Base-by-base conservation (phyloP, 2,888 invertebrate species). In the Cantharis flavilabris region DNA sequence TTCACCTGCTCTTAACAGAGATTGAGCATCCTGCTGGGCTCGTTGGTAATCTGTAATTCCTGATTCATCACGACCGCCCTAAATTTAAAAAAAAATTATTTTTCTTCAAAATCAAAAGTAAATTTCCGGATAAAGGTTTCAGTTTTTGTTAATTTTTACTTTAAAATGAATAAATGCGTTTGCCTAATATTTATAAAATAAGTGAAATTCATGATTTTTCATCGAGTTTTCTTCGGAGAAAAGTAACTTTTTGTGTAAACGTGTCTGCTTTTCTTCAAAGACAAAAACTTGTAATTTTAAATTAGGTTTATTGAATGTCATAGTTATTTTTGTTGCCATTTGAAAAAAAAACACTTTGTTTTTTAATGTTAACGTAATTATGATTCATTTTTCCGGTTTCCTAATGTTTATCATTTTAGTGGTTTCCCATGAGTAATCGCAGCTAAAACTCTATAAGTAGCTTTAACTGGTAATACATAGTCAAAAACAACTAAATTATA, bases 1-100 rank as follows among this genome's bases (percentile, higher is more conserved):
- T 86, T 92, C 92, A 11, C 92, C 96, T 76, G 96, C 96, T 89
- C 93, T 91, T 9, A 96, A 90, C 81, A 96, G 90, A 85, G 92
- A 93, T 87, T 94, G 93, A 13, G 97, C 97, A 89, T 98, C 97
- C 83, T 93, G 90, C 81, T 94, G 91, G 13, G 97, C 98, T 77
- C 89, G 90, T 23, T 90, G 91, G 73, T 91, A 91, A 87, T 98
- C 94, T 3, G 93, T 91, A 16, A 92, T 90, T 84, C 93, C 92
- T 76, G 94, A 93, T 89, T 98, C 98, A 86, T 96, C 93, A 84
- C 97, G 90, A 85, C 94, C 93, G 67, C 94, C 95, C 93, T 93
- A 83, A 82, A 76, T 49, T 49, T 5, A n/a, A 49, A 49, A 49
- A n/a, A n/a, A 49, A 49, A n/a, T n/a, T 49, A 5, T 1, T 49